Conservation (phyloP, 35 echinoderm and acorn worm species). For the Patiria miniata region DNA sequence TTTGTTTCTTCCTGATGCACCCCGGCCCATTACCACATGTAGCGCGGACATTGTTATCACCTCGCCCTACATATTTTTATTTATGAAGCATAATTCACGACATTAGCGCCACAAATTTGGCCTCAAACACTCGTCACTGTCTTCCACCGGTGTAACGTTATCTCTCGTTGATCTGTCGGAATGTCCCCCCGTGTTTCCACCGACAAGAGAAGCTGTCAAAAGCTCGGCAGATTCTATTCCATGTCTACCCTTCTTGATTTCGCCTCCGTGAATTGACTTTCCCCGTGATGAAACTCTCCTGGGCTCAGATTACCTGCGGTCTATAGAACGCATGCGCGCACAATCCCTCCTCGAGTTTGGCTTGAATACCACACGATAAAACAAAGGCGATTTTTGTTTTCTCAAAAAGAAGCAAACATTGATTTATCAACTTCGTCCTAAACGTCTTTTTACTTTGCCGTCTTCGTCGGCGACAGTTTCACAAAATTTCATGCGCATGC, state of each 20-base stretch:
- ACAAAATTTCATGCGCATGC: too few species aligned
- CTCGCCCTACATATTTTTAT: slow-evolving; percentile 7
- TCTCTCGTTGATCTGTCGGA: slow-evolving; percentile 18
- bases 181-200: slow-evolving; percentile 5
- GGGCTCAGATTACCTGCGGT: too few species aligned
- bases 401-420: too few species aligned
- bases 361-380: too few species aligned
- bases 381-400: too few species aligned
- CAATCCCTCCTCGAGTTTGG: too few species aligned
- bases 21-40: not conserved
- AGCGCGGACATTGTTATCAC: not conserved
- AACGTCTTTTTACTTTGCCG: too few species aligned
- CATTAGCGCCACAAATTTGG: not conserved
- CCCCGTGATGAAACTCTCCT: too few species aligned
- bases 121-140: slow-evolving; percentile 14
- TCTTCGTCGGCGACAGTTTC: too few species aligned
- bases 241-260: not conserved
- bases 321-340: too few species aligned
- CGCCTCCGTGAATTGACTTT: not conserved
- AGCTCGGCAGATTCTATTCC: not conserved
- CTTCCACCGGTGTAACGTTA: not conserved
- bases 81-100: slow-evolving; percentile 29
- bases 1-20: too few species aligned
- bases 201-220: not conserved
- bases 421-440: too few species aligned